Base-by-base conservation (phyloP, 2,797 vertebrate species). In the Halcyon badia region DNA sequence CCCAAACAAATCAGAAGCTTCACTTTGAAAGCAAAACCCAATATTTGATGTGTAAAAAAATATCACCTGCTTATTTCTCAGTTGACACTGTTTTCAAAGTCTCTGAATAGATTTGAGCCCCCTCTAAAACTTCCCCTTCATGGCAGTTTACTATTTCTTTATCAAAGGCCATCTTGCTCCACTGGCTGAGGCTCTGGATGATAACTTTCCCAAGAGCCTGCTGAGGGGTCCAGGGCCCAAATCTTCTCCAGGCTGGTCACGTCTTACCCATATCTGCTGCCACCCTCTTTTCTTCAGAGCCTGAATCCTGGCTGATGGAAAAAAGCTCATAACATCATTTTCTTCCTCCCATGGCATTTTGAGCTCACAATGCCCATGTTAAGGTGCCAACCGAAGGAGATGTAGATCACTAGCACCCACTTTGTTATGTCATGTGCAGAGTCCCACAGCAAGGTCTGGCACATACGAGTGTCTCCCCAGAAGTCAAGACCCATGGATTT, bases 381-480 rank as follows among this genome's bases (percentile, higher is more conserved):
- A 56, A 65, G 33, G 33, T 83, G 44, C 16, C 39, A 56, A 2
- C 37, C 18, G 28, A 68, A 68, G 31, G n/a, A 86, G 31, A 20
- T 1, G 2, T 13, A n/a, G 48, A 17, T 5, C 1, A 0, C 0
- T 3, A 86, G 39, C 17, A 5, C 64, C 56, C 33, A 44, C 49
- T 77, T 57, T 0, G 0, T 24, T 44, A 16, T 0, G 1, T 20
- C 44, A 39, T 42, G 37, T 58, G 64, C 51, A 28, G 37, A 56
- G 21, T 37, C 17, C 33, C 26, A 3, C 54, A 44, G 19, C 60
- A 62, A 65, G 17, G 64, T 69, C 46, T 82, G 81, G 8, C 39
- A 62, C 25, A 5, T 5, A 6, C 14, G 6, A 5, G 37, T 35
- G 10, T 70, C 24, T 48, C 30, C 1, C 0, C 4, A 6, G 33